Conservation (phyloP, 1,140 invertebrate species). For the Euwallacea similis region DNA sequence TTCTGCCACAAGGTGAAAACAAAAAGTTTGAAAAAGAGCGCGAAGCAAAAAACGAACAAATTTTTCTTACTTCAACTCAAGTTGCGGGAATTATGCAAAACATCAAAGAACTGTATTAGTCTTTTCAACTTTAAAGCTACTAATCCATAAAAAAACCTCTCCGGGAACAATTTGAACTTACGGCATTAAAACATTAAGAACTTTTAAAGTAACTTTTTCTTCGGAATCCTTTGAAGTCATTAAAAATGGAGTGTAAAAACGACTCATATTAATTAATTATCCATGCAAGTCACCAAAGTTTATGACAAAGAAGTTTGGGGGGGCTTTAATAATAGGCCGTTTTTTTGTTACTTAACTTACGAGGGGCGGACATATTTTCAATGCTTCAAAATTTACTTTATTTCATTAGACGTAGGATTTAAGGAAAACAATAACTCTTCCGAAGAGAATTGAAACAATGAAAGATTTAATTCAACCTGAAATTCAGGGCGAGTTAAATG, state of each 20-base stretch:
- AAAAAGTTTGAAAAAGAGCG: conserved; percentile 17
- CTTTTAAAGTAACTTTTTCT: conserved; percentile 39
- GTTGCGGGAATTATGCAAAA: conserved; percentile 35
- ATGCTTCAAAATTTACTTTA: too few relatives aligned
- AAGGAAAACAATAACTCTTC: too few relatives aligned
- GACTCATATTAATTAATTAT: conserved; percentile 40
- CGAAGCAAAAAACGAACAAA: conserved; percentile 15
- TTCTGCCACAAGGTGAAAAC: conserved; percentile 7
- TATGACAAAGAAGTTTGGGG: conserved; percentile 22
- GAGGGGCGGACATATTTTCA: conserved; percentile 14
- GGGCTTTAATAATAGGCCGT: conserved; percentile 28
- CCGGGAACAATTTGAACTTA: conserved; percentile 39
- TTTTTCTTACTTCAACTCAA: conserved; percentile 28
- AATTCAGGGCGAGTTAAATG: too few relatives aligned
- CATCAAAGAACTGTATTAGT: conserved; percentile 38
- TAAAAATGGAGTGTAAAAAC: conserved; percentile 39
- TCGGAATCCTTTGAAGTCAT: conserved; percentile 32
- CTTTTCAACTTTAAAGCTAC: conserved; percentile 30
- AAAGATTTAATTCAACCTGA: too few relatives aligned
- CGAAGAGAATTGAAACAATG: too few relatives aligned
- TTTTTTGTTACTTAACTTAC: conserved; percentile 17
- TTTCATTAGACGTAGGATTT: too few relatives aligned
- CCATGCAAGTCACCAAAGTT: conserved; percentile 38
- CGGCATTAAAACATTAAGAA: conserved; percentile 38
- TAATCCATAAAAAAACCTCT: conserved; percentile 37